Percentiles rank a stretch among this genome's conserved stretches.
phyloP scores from a whole-genome alignment of 2,797 vertebrate species.

The Sandelia bainsii region DNA sequence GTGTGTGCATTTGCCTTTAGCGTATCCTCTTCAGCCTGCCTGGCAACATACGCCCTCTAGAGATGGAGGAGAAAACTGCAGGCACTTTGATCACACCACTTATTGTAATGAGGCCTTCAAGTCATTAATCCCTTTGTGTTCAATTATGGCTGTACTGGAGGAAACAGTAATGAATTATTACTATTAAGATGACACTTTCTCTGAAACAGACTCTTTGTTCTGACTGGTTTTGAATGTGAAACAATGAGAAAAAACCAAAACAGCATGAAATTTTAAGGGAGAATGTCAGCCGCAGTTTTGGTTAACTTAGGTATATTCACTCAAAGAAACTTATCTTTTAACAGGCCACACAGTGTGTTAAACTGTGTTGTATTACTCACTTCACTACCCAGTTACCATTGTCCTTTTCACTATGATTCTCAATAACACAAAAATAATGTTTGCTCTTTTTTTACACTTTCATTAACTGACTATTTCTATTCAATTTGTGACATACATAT shows the following conservation, averaged over 20 bases:
- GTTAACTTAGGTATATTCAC: not conserved
- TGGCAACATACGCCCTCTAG: slow-evolving; percentile 77
- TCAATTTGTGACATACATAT: no score
- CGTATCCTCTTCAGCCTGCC: slow-evolving; percentile 61
- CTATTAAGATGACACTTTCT: slow-evolving; percentile 52
- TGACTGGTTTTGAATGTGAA: not conserved
- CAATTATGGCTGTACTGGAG: slow-evolving; percentile 56
- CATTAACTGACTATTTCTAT: no score
- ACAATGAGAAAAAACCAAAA: not conserved
- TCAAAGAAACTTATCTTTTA: not conserved
- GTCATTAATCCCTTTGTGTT: slow-evolving; percentile 74
- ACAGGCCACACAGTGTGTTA: not conserved
- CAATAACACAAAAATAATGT: no score
- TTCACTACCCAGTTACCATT: no score
- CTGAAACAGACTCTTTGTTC: slow-evolving; percentile 21
- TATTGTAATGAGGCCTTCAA: slow-evolving; percentile 70
- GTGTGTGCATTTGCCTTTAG: slow-evolving; percentile 48
- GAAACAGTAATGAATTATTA: slow-evolving; percentile 60
- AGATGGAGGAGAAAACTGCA: slow-evolving; percentile 71
- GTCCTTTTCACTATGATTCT: no score
- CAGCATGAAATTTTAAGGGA: not conserved
- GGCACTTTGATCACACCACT: slow-evolving; percentile 67
- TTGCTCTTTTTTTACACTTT: not conserved
- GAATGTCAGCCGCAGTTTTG: not conserved
- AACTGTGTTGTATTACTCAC: not conserved